Evolutionary conservation across 2,888 invertebrate genomes (phyloP), one percentile per base, ranked within the genome.

Genomic region (Oconnorella tubifera): DNA sequence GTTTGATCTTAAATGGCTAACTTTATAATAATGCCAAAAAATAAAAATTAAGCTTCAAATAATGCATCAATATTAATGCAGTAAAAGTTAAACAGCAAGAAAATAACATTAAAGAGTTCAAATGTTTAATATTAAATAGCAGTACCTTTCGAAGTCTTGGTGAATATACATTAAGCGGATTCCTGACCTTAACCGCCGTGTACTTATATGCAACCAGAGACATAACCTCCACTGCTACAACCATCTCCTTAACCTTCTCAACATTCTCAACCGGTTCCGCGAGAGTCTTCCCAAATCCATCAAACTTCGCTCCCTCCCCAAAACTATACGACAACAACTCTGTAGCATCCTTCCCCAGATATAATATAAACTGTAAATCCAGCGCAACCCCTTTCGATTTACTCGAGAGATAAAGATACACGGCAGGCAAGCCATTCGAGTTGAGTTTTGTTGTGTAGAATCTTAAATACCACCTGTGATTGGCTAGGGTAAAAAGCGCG

Each of bases 271-370:
- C 33, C 25, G 60, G 50, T 48, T 69, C 63, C 14, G 68, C 55
- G 0, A 73, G 67, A 10, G 73, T 72, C 59, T 72, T 73, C 4
- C 73, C 73, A 58, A 73, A 73, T 10, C 73, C 73, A 49, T 73
- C 73, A 55, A 68, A 73, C 56, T 71, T 71, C 3, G 73, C 72
- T 14, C 73, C 72, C 49, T 73, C 72, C 10, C 73, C 73, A 50
- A 71, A 73, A 50, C 69, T 62, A 59, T 73, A 72, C 3, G 65
- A 63, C 6, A 73, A 61, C 27, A 68, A 64, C 56, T 73, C 73
- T 10, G 72, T 73, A 23, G 65, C 33, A 33, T 71, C 10, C 10
- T 40, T 19, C 19, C 40, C 40, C 10, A 40, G 40, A 19, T 14
- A 40, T 10, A 40, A 19, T 27, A 62, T 65, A 64, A 73, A 73